Evolutionary conservation across 2,113 vertebrate species (phyloP).

Genomic region (Chelonoidis abingdonii): DNA sequence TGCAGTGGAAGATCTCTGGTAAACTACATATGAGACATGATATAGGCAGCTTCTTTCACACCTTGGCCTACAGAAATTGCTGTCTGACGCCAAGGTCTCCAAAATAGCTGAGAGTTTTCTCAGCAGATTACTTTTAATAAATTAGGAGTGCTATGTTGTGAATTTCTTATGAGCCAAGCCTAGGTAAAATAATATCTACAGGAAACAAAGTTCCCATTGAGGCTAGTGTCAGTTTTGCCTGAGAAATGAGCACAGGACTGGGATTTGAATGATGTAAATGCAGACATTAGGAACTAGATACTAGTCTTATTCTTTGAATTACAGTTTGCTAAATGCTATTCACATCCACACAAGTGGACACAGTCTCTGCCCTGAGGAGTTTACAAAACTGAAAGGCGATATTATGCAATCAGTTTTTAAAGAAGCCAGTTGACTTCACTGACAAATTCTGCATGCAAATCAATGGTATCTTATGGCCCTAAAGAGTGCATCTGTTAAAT

Average conservation of each 20-base stretch:
- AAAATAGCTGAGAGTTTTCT: not conserved
- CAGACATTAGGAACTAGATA: not conserved
- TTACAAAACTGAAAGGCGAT: not conserved
- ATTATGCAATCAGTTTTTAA: rapidly evolving
- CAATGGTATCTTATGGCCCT: not conserved
- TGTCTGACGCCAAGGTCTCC: not conserved
- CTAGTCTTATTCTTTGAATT: not conserved
- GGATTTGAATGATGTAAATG: not conserved
- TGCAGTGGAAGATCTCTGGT: rapidly evolving
- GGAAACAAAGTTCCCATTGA: not conserved
- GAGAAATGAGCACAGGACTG: not conserved
- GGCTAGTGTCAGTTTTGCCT: not conserved
- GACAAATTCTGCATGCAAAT: not conserved
- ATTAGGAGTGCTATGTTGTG: not conserved
- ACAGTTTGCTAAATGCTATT: not conserved
- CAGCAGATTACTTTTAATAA: not conserved
- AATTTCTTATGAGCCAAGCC: not conserved
- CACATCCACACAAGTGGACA: no score
- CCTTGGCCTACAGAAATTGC: rapidly evolving
- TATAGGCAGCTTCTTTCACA: not conserved
- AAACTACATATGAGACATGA: rapidly evolving
- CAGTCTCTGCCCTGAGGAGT: not conserved
- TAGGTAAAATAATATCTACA: not conserved
- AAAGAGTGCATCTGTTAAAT: not conserved
- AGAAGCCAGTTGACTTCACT: not conserved